phyloP scores from a whole-genome alignment of 37 sponge, comb jelly and placozoan genomes.

The Agelas oroides region DNA sequence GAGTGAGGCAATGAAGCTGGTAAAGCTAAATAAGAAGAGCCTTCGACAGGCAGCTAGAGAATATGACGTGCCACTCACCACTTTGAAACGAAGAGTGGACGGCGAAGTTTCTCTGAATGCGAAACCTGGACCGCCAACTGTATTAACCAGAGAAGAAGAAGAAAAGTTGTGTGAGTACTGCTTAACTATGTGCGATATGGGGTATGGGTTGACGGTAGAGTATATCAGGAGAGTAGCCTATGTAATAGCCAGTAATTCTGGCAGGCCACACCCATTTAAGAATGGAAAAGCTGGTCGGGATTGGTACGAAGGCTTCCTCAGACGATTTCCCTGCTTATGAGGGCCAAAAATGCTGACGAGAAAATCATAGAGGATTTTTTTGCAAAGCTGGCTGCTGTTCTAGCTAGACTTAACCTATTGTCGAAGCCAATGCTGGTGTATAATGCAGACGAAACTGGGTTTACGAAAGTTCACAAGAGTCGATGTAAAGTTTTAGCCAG shows the following conservation, averaged over 20 bases:
- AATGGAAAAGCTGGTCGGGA: conserved; percentile 35
- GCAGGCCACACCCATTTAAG: conserved; percentile 14
- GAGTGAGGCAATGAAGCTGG: background rate
- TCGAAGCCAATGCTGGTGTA: conserved; percentile 2
- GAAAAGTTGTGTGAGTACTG: conserved; percentile 18
- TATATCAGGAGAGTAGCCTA: conserved; percentile 12
- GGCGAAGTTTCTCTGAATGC: conserved; percentile 9
- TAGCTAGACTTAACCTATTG: background rate
- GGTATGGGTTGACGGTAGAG: conserved; percentile 30
- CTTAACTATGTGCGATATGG: conserved; percentile 17
- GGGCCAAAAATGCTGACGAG: conserved; percentile 9
- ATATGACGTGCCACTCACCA: conserved; percentile 27
- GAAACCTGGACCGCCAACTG: no score
- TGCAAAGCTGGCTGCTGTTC: conserved; percentile 18
- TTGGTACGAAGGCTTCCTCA: conserved; percentile 17
- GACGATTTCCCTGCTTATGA: conserved; percentile 1
- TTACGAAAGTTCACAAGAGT: conserved; percentile 2
- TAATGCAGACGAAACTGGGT: conserved; percentile 1
- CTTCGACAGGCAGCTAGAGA: conserved; percentile 12
- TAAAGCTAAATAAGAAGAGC: conserved; percentile 3
- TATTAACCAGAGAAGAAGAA: conserved; percentile 37
- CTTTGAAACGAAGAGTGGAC: conserved; percentile 30
- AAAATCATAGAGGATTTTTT: conserved; percentile 13
- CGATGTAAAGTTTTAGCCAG: conserved; percentile 7
- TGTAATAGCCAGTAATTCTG: conserved; percentile 1